Evolutionary conservation across 2,888 invertebrate species (phyloP), one percentile per base, ranked within the genome.

Genomic region (Acanthosoma haemorrhoidale): DNA sequence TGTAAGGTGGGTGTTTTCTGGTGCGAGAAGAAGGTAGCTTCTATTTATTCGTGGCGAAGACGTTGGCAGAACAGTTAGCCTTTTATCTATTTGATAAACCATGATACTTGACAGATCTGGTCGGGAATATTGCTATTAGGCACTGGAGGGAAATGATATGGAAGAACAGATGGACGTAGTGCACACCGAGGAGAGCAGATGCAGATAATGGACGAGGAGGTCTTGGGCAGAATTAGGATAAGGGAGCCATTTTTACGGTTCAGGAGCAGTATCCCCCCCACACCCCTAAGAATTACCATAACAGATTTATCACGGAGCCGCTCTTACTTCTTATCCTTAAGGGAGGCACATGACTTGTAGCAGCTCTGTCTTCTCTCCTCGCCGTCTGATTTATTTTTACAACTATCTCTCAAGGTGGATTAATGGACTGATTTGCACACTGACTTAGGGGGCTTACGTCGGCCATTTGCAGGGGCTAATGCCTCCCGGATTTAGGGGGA

Each of bases 381-480:
- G 2, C 41, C 41, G 2, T 3, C 38, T 38, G 61, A 61, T 61
- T 61, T 61, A 61, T 61, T 61, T 61, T 61, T 61, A 34, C 61
- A 34, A 61, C 61, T 61, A 36, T 61, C 36, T 61, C 51, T 51
- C 51, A 51, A 51, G 51, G 51, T 61, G 61, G 38, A 61, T 61
- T 61, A 61, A 61, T 61, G 61, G 36, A 21, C 21, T 61, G 61
- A 61, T 61, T 61, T 61, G 61, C 61, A 61, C 61, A 61, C 16
- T 6, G 51, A 18, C 61, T 9, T 32, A 8, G n/a, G 6, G 6
- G 29, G 51, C 18, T 34, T 34, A 60, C 16, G 32, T n/a, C 60
- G 16, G 60, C 61, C 61, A 61, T 61, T 61, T 61, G 32, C 29
- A 51, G 25, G n/a, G 51, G 8, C 61, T 61, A 61, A 61, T 61